Base-by-base conservation (phyloP, 2,888 invertebrate species). In the Dendrolimus houi region DNA sequence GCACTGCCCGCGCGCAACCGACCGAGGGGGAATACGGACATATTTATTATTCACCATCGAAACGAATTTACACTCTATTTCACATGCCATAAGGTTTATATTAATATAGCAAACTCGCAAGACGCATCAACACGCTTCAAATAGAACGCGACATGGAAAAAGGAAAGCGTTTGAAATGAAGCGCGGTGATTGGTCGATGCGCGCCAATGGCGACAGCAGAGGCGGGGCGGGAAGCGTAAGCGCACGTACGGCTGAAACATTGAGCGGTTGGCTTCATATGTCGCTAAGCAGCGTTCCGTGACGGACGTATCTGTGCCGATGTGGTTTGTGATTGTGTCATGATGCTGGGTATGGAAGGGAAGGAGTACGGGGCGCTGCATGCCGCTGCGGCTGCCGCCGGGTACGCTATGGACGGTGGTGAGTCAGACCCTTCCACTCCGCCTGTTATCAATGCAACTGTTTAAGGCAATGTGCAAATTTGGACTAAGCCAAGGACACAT, bases 261-360 rank as follows among this genome's bases (percentile, higher is more conserved):
- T 59, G 63, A 62, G 47, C 47, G 47, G 47, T 62, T 64, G 55
- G 57, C 62, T 64, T 67, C 79, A 75, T 72, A 72, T 72, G 77
- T 73, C 67, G 71, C 71, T 65, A 64, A 65, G 70, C 71, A 74
- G 47, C 71, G 71, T 65, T 61, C 66, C 71, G 76, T 63, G 71
- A 63, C 73, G 77, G 67, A 75, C 79, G 82, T 72, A 58, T 65
- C 59, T 61, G 59, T 54, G 60, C 57, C 29, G 58, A 58, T 56
- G 56, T 54, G 56, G 57, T 61, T 63, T 64, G 76, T 74, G 75
- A 60, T 77, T 79, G 79, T 67, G 74, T 74, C 78, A 69, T 75
- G 83, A 88, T 89, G 89, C 78, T 88, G 74, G 87, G 85, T 55
- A 90, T 90, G 89, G 88, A 88, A 72, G 88, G 89, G 68, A 90